A percentile compares a stretch with the other conserved stretches of the same genome.
Conservation (phyloP, 2,888 invertebrate species). For the Eupithecia dodoneata region DNA sequence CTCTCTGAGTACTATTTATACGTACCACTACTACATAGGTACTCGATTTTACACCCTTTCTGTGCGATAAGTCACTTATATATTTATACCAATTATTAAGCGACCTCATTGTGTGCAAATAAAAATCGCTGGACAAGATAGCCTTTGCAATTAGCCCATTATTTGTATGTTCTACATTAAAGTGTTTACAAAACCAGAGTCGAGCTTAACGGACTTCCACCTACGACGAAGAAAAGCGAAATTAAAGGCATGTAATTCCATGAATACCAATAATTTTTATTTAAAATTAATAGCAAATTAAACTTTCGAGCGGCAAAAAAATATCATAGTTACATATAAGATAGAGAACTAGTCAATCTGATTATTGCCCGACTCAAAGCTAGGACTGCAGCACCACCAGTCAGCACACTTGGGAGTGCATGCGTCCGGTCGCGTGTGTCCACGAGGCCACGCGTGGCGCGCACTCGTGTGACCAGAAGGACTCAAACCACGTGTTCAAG, state of each 20-base stretch:
- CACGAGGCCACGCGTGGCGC: constrained; percentile 28
- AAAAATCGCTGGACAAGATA: background rate
- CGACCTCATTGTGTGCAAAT: background rate
- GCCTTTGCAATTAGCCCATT: background rate
- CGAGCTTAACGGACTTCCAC: background rate
- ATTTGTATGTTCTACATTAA: background rate
- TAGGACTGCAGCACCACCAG: constrained; percentile 50
- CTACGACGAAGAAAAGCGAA: background rate
- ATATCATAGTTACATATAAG: too few species aligned
- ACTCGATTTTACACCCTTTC: background rate
- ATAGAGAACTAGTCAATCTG: background rate
- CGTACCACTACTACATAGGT: background rate
- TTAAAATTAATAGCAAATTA: background rate
- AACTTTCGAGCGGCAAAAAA: background rate
- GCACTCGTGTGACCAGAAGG: constrained; percentile 51
- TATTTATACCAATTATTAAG: background rate
- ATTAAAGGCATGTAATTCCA: background rate
- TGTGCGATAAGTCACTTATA: background rate
- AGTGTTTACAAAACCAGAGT: background rate
- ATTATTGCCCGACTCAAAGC: background rate
- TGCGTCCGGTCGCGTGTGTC: constrained; percentile 56
- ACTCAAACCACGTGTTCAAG: constrained; percentile 45
- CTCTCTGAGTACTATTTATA: background rate
- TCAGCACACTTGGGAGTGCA: constrained; percentile 70
- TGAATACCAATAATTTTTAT: background rate